These are phyloP conservation scores for Campopleginae sp. DNA, from an alignment of 2,888 invertebrate species.

Conservation along the genomic window DNA sequence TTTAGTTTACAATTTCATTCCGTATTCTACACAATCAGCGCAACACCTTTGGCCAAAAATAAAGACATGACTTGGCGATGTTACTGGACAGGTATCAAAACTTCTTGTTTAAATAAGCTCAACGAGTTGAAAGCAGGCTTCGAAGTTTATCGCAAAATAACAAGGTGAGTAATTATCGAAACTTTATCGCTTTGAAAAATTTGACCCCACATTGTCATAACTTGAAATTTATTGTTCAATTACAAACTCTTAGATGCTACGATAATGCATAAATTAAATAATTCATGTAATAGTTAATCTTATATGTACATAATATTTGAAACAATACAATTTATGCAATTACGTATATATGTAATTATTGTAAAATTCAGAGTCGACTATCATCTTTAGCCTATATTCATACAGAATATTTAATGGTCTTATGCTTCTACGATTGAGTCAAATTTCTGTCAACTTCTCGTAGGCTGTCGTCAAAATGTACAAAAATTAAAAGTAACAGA, in stretches of 20 bases:
- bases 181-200: background rate
- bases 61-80: no score
- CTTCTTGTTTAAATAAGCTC: no score
- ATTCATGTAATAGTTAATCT: slow-evolving; percentile 43
- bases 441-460: background rate
- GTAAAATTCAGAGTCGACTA: background rate
- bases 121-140: background rate
- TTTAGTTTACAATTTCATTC: background rate
- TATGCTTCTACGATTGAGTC: background rate
- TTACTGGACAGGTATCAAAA: no score
- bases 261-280: slow-evolving; percentile 60
- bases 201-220: background rate
- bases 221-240: slow-evolving; percentile 60
- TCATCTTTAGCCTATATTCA: slow-evolving; percentile 1
- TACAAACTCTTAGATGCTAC: slow-evolving; percentile 39
- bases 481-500: slow-evolving; percentile 3
- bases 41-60: no score
- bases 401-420: background rate
- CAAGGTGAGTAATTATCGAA: slow-evolving; percentile 25
- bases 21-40: no score
- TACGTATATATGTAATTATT: background rate
- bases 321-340: slow-evolving; percentile 43
- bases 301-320: slow-evolving; percentile 62
- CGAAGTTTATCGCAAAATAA: background rate
- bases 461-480: slow-evolving; percentile 7